Conservation (phyloP, 2,888 invertebrate genomes). For the Odontocolon sp. region DNA sequence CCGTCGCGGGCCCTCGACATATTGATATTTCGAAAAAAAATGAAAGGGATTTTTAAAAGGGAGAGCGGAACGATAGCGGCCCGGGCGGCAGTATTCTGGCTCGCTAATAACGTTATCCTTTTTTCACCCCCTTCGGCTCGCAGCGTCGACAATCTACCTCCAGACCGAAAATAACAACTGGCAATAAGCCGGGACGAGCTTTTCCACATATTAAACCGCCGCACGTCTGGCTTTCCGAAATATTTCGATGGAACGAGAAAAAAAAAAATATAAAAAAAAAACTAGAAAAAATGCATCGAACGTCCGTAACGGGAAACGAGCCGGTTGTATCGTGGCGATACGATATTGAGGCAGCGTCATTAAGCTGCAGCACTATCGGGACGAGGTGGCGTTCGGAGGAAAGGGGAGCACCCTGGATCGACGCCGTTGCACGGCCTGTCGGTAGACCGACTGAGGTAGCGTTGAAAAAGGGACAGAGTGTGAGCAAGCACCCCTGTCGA, state of each 20-base stretch:
- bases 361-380: conserved; percentile 57
- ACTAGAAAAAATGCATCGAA: conserved; percentile 59
- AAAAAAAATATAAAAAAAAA: conserved; percentile 45
- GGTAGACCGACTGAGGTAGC: conserved; percentile 50
- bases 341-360: conserved; percentile 76
- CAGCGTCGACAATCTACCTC: conserved; percentile 61
- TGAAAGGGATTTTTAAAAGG: conserved; percentile 23
- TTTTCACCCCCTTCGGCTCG: conserved; percentile 49
- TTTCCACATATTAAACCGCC: conserved; percentile 76
- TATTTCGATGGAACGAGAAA: conserved; percentile 48
- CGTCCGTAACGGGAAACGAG: conserved; percentile 53
- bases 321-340: conserved; percentile 61
- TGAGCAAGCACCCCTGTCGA: conserved; percentile 48
- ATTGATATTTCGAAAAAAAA: conserved; percentile 27
- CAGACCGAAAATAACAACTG: conserved; percentile 74
- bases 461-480: conserved; percentile 42
- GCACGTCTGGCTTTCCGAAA: conserved; percentile 57
- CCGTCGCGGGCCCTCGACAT: conserved; percentile 6
- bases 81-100: conserved; percentile 10
- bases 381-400: conserved; percentile 22
- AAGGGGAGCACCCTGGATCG: conserved; percentile 25
- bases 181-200: conserved; percentile 76
- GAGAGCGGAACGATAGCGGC: conserved; percentile 22
- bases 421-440: conserved; percentile 48
- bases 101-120: conserved; percentile 57